Base-by-base conservation (phyloP, 2,113 vertebrate species). In the Gymnorhina tibicen region DNA sequence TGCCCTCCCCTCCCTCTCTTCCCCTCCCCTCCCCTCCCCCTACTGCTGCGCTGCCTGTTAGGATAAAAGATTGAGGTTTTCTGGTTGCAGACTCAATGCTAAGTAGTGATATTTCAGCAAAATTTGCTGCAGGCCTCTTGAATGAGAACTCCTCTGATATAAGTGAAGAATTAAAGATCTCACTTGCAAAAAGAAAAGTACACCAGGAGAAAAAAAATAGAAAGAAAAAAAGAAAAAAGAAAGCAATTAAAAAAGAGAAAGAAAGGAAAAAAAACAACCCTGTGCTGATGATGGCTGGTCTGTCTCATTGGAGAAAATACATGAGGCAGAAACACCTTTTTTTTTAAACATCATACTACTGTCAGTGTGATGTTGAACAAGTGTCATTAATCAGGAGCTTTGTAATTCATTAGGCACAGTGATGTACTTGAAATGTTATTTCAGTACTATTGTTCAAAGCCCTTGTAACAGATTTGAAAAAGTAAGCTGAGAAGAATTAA, bases 341-440 rank as follows among this genome's bases (percentile, higher is more conserved):
- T 93, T 94, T 95, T 93, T 49, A 86, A 53, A 92, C 24, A 68
- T 95, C 58, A 70, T 91, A 76, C 58, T 94, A 66, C 67, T 96
- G 83, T 92, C 97, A 96, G 64, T 91, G 50, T 91, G 93, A 93
- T 91, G 74, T 82, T 93, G 95, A 97, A 96, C 85, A 96, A 97
- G 91, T 95, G 69, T 69, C 70, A 77, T 97, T 98, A 97, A 97
- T 97, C 91, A 97, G 95, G 91, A 85, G 33, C 62, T 79, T 72
- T 96, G 84, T 85, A 97, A 96, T 96, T 97, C 95, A 96, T 97
- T 97, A 97, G 83, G 74, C 78, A 91, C 78, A 81, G 77, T 44
- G 74, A 94, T 87, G 75, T 81, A 95, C 95, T 97, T 96, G 89
- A 98, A 96, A 89, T 95, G 70, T 97, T 97, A 92, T 97, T 97